phyloP scores from a whole-genome alignment of 2,113 vertebrate genomes.

The Labeo rohita region DNA sequence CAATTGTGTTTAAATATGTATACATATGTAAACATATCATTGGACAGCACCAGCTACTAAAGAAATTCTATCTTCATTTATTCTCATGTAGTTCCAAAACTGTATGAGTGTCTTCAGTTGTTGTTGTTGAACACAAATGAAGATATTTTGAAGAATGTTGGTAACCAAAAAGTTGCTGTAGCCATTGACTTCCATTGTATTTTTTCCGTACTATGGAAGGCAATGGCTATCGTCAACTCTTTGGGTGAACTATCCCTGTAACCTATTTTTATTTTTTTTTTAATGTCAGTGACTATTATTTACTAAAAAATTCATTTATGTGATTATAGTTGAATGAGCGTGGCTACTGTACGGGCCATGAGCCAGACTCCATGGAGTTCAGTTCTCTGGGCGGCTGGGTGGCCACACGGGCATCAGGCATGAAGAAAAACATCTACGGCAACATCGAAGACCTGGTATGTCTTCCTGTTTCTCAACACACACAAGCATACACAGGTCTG shows the following conservation, averaged over 20 bases:
- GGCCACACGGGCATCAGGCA: slow-evolving; percentile 96
- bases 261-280: no score
- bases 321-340: slow-evolving; percentile 89
- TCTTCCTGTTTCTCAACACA: background rate
- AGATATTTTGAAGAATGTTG: background rate
- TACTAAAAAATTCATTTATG: background rate
- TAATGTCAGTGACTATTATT: no score
- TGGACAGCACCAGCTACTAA: no score
- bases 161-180: background rate
- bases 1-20: no score
- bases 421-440: slow-evolving; percentile 99
- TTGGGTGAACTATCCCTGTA: no score
- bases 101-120: background rate
- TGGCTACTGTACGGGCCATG: slow-evolving; percentile 97
- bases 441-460: slow-evolving; percentile 98
- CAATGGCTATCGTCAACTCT: no score
- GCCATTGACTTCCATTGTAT: no score
- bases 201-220: no score
- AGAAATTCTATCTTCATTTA: no score
- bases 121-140: background rate
- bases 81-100: no score
- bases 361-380: slow-evolving; percentile 98
- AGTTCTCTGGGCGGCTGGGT: slow-evolving; percentile 98
- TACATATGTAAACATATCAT: no score
- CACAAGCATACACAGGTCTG: background rate